Evolutionary conservation across 1,140 invertebrate genomes (phyloP).

Genomic region (Hylaeus anthracinus): DNA sequence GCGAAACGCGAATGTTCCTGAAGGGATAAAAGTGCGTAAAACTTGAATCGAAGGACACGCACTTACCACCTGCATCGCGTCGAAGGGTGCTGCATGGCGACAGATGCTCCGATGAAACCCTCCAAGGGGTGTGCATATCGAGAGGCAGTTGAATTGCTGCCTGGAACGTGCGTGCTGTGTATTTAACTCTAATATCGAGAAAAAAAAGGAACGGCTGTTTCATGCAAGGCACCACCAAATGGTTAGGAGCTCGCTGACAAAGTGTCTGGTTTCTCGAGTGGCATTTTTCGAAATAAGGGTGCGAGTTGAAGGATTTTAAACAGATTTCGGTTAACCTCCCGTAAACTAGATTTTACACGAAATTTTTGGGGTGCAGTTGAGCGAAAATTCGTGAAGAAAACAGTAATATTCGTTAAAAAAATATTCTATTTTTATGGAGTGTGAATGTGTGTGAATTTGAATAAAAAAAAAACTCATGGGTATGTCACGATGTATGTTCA

Average conservation of each 20-base stretch:
- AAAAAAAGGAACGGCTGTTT: conserved; percentile 23
- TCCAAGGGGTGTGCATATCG: conserved; percentile 56
- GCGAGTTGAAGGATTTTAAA: not conserved
- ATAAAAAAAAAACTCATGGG: no score
- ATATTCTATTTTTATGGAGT: no score
- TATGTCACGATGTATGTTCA: not conserved
- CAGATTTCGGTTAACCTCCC: not conserved
- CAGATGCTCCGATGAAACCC: conserved; percentile 69
- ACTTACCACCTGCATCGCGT: conserved; percentile 63
- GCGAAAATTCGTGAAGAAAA: not conserved
- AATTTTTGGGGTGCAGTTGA: not conserved
- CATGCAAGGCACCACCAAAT: conserved; percentile 2
- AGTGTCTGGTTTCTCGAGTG: conserved; percentile 16
- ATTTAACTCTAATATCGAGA: conserved; percentile 20
- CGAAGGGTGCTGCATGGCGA: conserved; percentile 58
- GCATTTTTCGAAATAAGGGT: conserved; percentile 2
- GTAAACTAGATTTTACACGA: not conserved
- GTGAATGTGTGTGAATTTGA: no score
- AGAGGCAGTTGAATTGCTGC: conserved; percentile 55
- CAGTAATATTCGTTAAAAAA: not conserved
- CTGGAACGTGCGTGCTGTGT: conserved; percentile 46
- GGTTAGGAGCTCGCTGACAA: not conserved
- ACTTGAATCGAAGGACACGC: conserved; percentile 36
- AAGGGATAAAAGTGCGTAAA: not conserved
- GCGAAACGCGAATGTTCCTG: not conserved